These are phyloP conservation scores for Puma concolor DNA, from an alignment of 2,113 vertebrate species.

Conservation along the genomic window DNA sequence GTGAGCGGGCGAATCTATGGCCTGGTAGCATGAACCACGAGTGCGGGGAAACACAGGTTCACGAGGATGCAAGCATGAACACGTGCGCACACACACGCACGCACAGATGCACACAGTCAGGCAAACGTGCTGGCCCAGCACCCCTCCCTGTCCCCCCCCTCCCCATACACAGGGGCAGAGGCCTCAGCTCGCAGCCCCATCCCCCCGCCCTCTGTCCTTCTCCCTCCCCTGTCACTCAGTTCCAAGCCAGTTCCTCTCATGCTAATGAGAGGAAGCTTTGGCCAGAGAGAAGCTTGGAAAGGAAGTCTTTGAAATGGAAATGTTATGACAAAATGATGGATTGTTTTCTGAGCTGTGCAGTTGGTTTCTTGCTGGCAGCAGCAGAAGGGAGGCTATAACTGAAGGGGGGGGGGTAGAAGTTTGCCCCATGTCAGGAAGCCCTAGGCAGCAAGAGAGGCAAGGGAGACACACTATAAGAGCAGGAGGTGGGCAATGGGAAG, in stretches of 20 bases:
- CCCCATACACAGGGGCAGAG: background rate
- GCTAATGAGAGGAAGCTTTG: constrained; percentile 71
- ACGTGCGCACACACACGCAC: fast-evolving
- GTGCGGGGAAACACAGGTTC: background rate
- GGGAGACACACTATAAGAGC: fast-evolving
- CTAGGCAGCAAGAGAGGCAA: fast-evolving
- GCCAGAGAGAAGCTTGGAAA: constrained; percentile 41
- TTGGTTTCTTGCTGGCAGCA: constrained; percentile 54
- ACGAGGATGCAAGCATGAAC: fast-evolving
- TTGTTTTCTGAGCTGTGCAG: constrained; percentile 67
- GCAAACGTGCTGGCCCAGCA: fast-evolving
- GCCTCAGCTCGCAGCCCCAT: background rate
- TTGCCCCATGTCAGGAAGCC: background rate
- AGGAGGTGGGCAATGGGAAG: fast-evolving
- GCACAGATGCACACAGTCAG: fast-evolving
- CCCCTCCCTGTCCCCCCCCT: background rate
- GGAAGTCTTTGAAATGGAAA: constrained; percentile 80
- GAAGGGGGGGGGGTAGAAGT: background rate
- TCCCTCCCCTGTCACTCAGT: background rate
- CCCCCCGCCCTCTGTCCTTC: no score
- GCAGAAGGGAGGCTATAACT: background rate
- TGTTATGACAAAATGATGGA: constrained; percentile 82
- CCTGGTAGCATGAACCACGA: background rate
- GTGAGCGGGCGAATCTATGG: background rate
- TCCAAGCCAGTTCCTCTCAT: constrained; percentile 36